Evolutionary conservation across 2,888 invertebrate species (phyloP), one percentile per base, ranked within the genome.

Genomic region (Pammene fasciana): DNA sequence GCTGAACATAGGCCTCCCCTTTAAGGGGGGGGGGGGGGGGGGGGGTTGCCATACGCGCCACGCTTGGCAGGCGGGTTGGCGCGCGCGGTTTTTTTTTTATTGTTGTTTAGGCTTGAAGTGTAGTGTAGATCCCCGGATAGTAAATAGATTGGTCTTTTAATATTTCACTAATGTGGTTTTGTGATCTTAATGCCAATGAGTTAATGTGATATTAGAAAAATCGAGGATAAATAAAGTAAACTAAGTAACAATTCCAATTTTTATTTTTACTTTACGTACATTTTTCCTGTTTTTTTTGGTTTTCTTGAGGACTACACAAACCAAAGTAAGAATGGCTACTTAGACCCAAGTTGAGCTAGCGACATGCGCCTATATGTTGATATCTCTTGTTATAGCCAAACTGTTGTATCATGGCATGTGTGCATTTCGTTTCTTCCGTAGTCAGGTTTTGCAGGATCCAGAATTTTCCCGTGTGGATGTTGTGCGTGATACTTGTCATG

Each of bases 391-490:
- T 75, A 0, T 54, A 11, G 7, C 79, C 71, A 65, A 82, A 88
- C 13, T 78, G 26, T 43, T 75, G 83, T 65, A 74, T 75, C 65
- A 77, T 75, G 13, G 68, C 74, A 68, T 75, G 73, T n/a, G 78
- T 68, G n/a, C 74, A 72, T 9, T 45, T 70, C 11, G 60, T 65
- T 9, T 46, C 18, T 26, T 79, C 75, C 9, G 60, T 72, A 4
- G 10, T n/a, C 2, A 75, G 43, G 5, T 71, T 55, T 0, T 74
- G 65, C 1, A 50, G 9, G 72, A 83, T 74, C 88, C 88, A 90
- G 0, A 65, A 36, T n/a, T 74, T 48, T 0, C 82, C 82, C 26
- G 85, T 38, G 0, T 74, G 67, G 6, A 85, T 82, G 56, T 79
- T 82, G 6, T 54, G 0, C 10, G 72, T 70, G 5, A 88, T 43